These are phyloP conservation scores for Callithrix jacchus DNA, from an alignment of 2,113 vertebrate species.

Conservation along the genomic window DNA sequence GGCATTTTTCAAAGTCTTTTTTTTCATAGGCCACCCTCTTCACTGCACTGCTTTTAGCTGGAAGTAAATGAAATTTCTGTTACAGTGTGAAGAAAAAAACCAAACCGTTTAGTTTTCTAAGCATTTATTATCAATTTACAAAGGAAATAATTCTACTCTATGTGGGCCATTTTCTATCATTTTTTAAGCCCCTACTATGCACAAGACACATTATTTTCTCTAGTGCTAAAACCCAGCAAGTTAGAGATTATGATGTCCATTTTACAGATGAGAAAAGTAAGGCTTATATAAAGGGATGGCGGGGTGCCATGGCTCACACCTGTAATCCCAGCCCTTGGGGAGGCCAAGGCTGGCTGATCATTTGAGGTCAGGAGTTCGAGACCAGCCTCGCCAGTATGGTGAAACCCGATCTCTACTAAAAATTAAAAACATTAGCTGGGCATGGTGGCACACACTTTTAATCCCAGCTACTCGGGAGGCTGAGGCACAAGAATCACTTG, in stretches of 20 bases:
- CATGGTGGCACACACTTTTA: too few relatives aligned
- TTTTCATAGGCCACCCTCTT: not conserved
- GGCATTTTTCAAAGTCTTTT: not conserved
- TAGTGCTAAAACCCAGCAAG: not conserved
- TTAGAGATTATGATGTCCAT: not conserved
- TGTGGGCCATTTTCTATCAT: not conserved
- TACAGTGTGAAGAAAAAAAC: not conserved
- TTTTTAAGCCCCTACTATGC: not conserved
- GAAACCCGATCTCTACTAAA: too few relatives aligned
- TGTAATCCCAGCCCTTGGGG: too few relatives aligned
- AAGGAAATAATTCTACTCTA: not conserved
- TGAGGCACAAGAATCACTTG: too few relatives aligned
- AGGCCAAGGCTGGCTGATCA: too few relatives aligned
- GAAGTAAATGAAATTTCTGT: not conserved
- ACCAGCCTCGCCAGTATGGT: too few relatives aligned
- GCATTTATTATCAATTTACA: not conserved
- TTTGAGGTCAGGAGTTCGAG: too few relatives aligned
- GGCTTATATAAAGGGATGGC: not conserved
- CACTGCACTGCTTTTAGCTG: not conserved
- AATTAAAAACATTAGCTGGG: too few relatives aligned
- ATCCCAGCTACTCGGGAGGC: too few relatives aligned
- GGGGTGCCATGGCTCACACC: too few relatives aligned
- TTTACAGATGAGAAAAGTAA: slow-evolving; percentile 17
- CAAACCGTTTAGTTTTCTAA: not conserved
- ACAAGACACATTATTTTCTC: not conserved